Conservation (phyloP, 1,140 invertebrate species). For the Drosophila nasuta region DNA sequence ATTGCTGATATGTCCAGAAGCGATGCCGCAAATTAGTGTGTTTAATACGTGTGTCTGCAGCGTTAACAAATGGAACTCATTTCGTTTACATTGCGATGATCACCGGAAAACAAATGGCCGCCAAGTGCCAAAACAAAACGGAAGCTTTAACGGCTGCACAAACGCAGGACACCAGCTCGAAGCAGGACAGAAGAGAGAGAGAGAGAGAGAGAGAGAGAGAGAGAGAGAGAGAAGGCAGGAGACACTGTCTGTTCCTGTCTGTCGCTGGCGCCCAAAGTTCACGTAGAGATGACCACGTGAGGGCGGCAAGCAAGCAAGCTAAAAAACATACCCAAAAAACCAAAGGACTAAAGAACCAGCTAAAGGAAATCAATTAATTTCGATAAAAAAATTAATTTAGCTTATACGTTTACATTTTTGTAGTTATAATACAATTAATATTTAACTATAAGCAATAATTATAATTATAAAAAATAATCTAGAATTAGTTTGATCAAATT, state of each 20-base stretch:
- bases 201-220: neutral
- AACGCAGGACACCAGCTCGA: neutral
- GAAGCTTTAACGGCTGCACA: constrained; percentile 21
- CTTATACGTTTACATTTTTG: no score
- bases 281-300: constrained; percentile 2
- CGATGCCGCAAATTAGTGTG: constrained; percentile 83
- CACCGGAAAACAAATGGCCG: constrained; percentile 75
- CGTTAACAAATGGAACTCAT: constrained; percentile 78
- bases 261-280: constrained; percentile 15
- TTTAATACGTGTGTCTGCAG: constrained; percentile 74
- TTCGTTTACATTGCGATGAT: constrained; percentile 77
- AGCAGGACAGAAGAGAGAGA: constrained; percentile 23
- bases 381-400: neutral
- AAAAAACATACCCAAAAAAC: neutral
- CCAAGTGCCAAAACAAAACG: constrained; percentile 30
- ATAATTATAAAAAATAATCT: no score
- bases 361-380: neutral
- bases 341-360: neutral
- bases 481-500: no score
- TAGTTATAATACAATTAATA: no score
- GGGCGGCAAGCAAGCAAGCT: neutral
- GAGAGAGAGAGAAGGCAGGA: no score
- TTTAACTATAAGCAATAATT: no score
- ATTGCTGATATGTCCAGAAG: constrained; percentile 82
- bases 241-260: neutral